These are phyloP conservation scores for Calosoma granatense DNA, from an alignment of 1,140 invertebrate genomes.

Conservation along the genomic window DNA sequence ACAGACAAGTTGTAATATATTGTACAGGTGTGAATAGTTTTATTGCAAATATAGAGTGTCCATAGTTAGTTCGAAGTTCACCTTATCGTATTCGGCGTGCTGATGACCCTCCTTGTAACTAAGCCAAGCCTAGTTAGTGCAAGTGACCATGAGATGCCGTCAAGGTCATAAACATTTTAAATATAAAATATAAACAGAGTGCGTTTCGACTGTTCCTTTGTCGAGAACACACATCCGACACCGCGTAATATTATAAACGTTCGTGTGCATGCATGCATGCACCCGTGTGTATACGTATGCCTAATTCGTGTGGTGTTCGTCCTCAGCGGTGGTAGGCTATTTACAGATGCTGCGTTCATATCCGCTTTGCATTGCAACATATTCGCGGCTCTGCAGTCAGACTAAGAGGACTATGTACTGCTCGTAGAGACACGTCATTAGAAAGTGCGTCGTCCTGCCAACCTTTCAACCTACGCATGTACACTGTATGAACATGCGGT, in stretches of 20 bases:
- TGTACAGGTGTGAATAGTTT: too few species aligned
- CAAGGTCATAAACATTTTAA: neutral
- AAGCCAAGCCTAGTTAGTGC: neutral
- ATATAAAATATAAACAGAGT: neutral
- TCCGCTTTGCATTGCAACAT: neutral
- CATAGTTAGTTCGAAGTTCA: too few species aligned
- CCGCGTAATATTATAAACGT: too few species aligned
- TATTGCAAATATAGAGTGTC: too few species aligned
- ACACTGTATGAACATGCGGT: neutral
- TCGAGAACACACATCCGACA: neutral
- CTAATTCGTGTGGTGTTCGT: too few species aligned
- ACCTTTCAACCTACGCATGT: neutral
- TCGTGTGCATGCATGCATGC: too few species aligned
- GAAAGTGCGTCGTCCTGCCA: neutral
- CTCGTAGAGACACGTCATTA: neutral
- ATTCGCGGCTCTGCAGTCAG: too few species aligned
- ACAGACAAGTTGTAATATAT: too few species aligned
- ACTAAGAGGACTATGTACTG: neutral
- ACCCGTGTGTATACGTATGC: too few species aligned
- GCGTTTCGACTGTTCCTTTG: neutral
- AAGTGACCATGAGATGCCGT: neutral
- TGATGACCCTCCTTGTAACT: constrained; percentile 5
- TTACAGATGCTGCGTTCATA: neutral
- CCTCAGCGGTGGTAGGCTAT: neutral
- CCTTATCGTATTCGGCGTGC: constrained; percentile 1